A percentile compares a stretch with the other conserved stretches of the same genome.
These are phyloP conservation scores for Cyprinodon diabolis DNA, from an alignment of 2,797 vertebrate genomes.

Conservation along the genomic window DNA sequence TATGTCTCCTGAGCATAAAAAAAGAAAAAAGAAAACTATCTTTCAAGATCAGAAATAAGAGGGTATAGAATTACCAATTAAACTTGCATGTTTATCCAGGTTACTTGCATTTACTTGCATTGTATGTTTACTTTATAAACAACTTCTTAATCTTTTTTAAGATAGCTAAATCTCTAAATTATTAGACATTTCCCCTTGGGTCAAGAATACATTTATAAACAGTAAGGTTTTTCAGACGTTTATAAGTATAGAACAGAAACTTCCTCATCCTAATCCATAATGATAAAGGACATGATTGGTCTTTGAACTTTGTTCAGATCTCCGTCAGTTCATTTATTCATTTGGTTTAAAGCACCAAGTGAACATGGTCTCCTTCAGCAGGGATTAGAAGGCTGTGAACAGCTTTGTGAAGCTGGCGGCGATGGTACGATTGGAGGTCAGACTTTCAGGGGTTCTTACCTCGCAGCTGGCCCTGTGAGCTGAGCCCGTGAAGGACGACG, in stretches of 20 bases:
- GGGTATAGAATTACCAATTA: not conserved
- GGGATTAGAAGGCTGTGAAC: conserved; percentile 22
- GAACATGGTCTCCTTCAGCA: conserved; percentile 30
- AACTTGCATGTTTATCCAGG: not conserved
- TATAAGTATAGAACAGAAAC: not conserved
- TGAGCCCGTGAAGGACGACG: conserved; percentile 65
- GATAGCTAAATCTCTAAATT: not conserved
- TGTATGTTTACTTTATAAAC: not conserved
- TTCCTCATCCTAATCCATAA: conserved; percentile 16
- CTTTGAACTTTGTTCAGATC: conserved; percentile 5
- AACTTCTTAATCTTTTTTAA: not conserved
- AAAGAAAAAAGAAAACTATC: not conserved
- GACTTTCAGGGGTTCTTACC: conserved; percentile 74
- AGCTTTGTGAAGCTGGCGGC: conserved; percentile 5
- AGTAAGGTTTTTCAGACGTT: not conserved
- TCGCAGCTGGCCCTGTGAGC: conserved; percentile 69
- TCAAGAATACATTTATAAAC: not conserved
- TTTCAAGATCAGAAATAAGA: not conserved
- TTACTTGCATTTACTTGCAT: not conserved
- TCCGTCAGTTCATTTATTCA: not conserved
- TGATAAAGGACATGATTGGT: not conserved
- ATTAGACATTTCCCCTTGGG: not conserved
- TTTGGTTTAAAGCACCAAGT: not conserved
- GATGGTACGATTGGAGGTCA: conserved; percentile 6
- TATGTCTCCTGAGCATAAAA: not conserved